Conservation (phyloP, 2,113 vertebrate species). For the Rallus limicola region DNA sequence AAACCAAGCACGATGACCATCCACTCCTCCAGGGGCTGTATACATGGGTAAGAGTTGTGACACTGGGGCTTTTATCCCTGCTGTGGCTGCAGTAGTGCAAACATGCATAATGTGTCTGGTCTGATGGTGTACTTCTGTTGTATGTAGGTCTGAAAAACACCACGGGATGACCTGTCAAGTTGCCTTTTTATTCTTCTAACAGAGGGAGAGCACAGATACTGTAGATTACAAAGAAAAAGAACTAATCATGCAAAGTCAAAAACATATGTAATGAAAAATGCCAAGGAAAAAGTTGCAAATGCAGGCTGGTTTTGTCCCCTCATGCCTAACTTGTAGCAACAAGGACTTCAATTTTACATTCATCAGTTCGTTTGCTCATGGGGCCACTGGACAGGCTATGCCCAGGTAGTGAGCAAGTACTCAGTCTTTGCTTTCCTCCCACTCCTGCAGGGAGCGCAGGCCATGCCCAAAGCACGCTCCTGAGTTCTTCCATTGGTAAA, state of each 20-base stretch:
- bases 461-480: fast-evolving
- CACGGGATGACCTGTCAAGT: neutral
- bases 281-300: neutral
- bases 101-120: neutral
- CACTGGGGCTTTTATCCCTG: neutral
- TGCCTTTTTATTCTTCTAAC: neutral
- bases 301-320: neutral
- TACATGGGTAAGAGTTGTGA: neutral
- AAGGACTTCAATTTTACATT: neutral
- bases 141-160: neutral
- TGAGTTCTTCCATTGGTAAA: neutral
- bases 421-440: neutral
- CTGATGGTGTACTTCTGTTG: neutral
- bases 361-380: neutral
- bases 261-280: neutral
- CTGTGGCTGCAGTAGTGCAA: neutral
- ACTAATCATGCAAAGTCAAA: neutral
- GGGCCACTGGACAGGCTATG: neutral
- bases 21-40: fast-evolving
- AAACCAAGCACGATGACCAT: fast-evolving
- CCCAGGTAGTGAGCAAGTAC: neutral
- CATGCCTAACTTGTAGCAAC: neutral
- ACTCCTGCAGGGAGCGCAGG: neutral
- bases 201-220: neutral
- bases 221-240: neutral